Evolutionary conservation across 2,797 vertebrate species (phyloP), one percentile per base, ranked within the genome.

Genomic region (Platyrinchus mystaceus): DNA sequence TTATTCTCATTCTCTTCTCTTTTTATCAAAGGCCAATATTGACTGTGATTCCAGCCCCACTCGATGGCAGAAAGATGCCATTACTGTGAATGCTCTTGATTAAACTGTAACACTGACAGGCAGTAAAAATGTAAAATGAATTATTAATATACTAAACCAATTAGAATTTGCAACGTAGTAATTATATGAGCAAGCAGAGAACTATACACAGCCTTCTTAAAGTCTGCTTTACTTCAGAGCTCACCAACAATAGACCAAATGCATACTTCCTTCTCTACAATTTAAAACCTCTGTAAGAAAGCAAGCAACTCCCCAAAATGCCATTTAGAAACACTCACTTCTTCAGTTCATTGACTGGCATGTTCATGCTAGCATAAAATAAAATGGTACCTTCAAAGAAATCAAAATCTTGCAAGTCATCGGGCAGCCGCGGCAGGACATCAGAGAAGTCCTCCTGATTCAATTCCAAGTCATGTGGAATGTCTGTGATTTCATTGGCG

Each of bases 381-480:
- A 89, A 91, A 96, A 90, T 19, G 16, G 67, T 97, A 99, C 99
- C 99, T 99, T 99, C 99, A 98, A 99, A 99, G 94, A 99, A 98
- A 98, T 99, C 99, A 96, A 99, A 99, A 97, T 99, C 99, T 97
- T 99, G 99, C 96, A 99, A 98, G 97, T 99, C 99, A 81, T 99
- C 99, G 2, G 99, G 98, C 91, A 99, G 98, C 97, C 99, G 97
- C 0, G 99, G 99, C 89, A 99, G 98, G 94, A 99, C 99, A 10
- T 99, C 99, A 4, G 99, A 99, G 92, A 99, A 99, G 97, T 99
- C 99, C 96, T 99, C 99, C 97, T 99, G 99, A 98, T 99, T 99
- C 75, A 99, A 98, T 97, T 99, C 99, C 75, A 99, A 98, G 97
- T 99, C 99, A 41, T 99, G 99, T 97, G 99, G 99, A 99, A 99